A percentile compares a stretch with the other conserved stretches of the same genome.
Conservation (phyloP, 1,140 invertebrate species). For the Calycopis cecrops region DNA sequence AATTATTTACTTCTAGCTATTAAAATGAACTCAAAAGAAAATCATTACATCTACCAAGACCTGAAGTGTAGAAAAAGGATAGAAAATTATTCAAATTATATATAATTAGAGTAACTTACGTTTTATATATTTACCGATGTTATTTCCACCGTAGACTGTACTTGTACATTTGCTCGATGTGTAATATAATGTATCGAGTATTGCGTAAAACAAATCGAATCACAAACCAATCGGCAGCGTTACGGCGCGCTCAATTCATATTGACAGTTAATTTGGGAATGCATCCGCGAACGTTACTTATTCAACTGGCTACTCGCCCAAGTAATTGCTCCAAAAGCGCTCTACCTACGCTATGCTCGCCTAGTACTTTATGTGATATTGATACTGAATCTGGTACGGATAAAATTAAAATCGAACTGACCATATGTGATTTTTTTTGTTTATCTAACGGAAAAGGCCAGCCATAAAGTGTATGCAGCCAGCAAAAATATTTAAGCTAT, state of each 20-base stretch:
- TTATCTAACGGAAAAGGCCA: not conserved
- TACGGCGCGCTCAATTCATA: conserved; percentile 39
- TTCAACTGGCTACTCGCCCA: conserved; percentile 37
- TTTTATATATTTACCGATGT: no score
- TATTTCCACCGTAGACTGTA: no score
- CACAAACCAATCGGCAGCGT: conserved; percentile 46
- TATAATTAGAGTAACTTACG: no score
- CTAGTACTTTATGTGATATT: conserved; percentile 7
- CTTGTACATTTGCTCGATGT: not conserved
- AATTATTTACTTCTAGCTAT: no score
- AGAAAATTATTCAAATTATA: no score
- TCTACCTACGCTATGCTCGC: conserved; percentile 6
- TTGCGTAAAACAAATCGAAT: conserved; percentile 51
- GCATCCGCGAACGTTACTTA: conserved; percentile 45
- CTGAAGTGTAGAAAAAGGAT: no score
- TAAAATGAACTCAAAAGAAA: no score
- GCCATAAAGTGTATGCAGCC: no score
- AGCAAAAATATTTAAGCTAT: no score
- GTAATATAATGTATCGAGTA: conserved; percentile 28
- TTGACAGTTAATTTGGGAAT: conserved; percentile 59
- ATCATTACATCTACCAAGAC: no score
- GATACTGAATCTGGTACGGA: not conserved
- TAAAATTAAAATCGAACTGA: no score
- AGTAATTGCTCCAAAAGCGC: conserved; percentile 38
- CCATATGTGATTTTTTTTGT: no score